phyloP scores from a whole-genome alignment of 2,888 invertebrate genomes.

The Lasioglossum figueresi region DNA sequence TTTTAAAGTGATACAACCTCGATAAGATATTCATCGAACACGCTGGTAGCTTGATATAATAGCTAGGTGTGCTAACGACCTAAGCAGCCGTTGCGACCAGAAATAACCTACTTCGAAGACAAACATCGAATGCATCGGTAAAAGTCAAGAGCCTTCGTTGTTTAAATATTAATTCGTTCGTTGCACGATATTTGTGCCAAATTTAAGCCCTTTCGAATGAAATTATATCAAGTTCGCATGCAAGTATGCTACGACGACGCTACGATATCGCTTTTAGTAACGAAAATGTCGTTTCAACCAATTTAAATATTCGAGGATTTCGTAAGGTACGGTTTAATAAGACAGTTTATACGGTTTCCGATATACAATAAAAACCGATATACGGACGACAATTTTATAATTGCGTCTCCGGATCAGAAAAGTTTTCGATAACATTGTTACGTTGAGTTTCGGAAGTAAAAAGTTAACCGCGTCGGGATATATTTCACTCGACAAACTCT shows the following conservation, averaged over 20 bases:
- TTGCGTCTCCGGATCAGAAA: not conserved
- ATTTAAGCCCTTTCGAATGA: not conserved
- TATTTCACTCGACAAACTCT: slow-evolving; percentile 39
- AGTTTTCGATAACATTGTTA: slow-evolving; percentile 11
- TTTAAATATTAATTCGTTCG: too few species aligned
- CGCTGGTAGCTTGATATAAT: not conserved
- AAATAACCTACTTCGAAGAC: not conserved
- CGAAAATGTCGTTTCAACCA: not conserved
- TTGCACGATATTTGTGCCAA: too few species aligned
- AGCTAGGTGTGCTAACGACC: not conserved
- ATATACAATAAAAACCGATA: too few species aligned
- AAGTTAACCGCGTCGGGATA: slow-evolving; percentile 37
- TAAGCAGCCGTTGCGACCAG: not conserved
- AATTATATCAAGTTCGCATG: not conserved
- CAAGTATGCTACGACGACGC: not conserved
- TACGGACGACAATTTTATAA: not conserved
- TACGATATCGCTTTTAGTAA: not conserved
- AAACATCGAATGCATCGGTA: not conserved
- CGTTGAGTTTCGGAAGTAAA: slow-evolving; percentile 24
- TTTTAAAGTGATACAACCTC: not conserved
- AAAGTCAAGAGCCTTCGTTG: not conserved
- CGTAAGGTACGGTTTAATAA: too few species aligned
- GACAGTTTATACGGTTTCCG: not conserved
- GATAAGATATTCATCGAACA: not conserved
- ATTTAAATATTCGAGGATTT: not conserved